A percentile compares a stretch with the other conserved stretches of the same genome.
These are phyloP conservation scores for Meriones unguiculatus DNA, from an alignment of 2,113 vertebrate species.

Conservation along the genomic window DNA sequence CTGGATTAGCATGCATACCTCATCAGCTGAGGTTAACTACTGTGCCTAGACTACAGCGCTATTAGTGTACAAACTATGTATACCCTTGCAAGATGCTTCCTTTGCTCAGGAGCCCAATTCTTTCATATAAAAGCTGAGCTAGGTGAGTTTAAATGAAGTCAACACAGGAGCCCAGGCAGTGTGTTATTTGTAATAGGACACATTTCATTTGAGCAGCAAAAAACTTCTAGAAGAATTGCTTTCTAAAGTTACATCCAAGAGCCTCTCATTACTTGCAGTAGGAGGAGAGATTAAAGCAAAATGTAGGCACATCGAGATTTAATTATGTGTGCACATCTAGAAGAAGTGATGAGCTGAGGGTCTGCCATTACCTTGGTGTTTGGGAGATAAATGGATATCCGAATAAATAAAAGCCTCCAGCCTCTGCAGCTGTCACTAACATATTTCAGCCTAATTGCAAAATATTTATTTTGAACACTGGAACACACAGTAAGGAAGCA, in stretches of 20 bases:
- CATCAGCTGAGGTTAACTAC: not conserved
- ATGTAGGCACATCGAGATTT: conserved; percentile 44
- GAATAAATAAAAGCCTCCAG: conserved; percentile 64
- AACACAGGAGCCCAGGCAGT: not conserved
- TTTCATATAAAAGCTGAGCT: not conserved
- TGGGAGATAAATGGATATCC: conserved; percentile 52
- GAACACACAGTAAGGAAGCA: conserved; percentile 15
- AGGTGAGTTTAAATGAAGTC: conserved; percentile 38
- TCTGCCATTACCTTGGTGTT: conserved; percentile 68
- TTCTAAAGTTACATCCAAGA: conserved; percentile 42
- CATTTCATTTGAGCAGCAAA: conserved; percentile 40
- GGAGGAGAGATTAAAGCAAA: conserved; percentile 61
- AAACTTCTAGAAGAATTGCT: conserved; percentile 59
- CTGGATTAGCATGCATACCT: not conserved
- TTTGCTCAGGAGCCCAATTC: not conserved
- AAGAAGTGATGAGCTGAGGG: conserved; percentile 38
- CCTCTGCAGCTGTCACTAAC: conserved; percentile 66
- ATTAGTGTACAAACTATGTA: not conserved
- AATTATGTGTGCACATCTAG: conserved; percentile 64
- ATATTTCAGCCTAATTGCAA: conserved; percentile 76
- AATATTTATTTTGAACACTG: conserved; percentile 76
- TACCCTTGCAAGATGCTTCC: conserved; percentile 33
- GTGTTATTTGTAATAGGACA: conserved; percentile 48
- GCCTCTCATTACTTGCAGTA: conserved; percentile 60
- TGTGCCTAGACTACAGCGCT: not conserved